Base-by-base conservation (phyloP, 2,113 vertebrate species). In the Salvelinus fontinalis region DNA sequence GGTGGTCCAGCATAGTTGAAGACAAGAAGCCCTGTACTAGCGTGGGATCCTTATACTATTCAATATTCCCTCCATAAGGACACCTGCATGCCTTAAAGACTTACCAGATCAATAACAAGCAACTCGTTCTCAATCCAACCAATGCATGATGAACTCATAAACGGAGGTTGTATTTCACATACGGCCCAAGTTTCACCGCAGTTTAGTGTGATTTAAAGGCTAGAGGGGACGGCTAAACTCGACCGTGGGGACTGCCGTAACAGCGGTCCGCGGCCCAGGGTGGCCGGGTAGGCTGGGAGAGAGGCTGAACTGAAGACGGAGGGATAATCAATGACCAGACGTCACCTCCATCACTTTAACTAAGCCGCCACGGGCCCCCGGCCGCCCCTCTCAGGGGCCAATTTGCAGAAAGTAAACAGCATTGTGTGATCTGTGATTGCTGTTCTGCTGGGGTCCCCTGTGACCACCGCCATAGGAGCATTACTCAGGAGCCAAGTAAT, bases 291-390 rank as follows among this genome's bases (percentile, higher is more conserved):
- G 80, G 59, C 59, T 14, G 59, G 59, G 20, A 60, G 20, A 79
- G 82, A 84, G 27, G 75, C 79, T 71, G 39, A 82, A 85, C 59
- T 16, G 31, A 24, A 48, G 89, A 90, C 75, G 31, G 81, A 89
- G 85, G 75, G 80, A 75, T 92, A 93, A 94, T 94, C 92, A 88
- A 94, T 93, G 88, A 67, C 51, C 20, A 51, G 51, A 77, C 89
- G 90, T 90, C 91, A 89, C 88, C 87, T 94, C 92, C 87, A 93
- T 94, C 92, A 93, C 90, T 91, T 91, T 93, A 94, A 93, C 92
- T 90, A 92, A 54, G 51, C 51, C 51, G 2, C 51, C 51, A 54
- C 80, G 80, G 59, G 86, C 89, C 70, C 31, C 71, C 83, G 14
- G 51, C 64, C 29, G 75, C 68, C 79, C 87, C 92, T 90, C 92